Percentiles rank a stretch among this genome's conserved stretches.
phyloP scores from a whole-genome alignment of 2,113 vertebrate species.

The Helogale parvula region DNA sequence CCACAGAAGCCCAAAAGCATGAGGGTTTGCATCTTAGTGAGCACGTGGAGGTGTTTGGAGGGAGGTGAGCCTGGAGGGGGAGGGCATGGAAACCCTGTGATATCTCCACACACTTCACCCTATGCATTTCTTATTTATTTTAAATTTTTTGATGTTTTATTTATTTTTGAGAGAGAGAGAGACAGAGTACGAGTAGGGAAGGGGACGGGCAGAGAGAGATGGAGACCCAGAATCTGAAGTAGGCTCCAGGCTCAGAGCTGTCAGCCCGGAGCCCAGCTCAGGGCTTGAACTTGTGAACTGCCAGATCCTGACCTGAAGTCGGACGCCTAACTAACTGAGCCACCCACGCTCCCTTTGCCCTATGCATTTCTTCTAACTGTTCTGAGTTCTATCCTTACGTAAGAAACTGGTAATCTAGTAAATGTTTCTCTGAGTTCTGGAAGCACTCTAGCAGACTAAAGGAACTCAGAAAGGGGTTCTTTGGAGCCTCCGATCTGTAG shows the following conservation, averaged over 20 bases:
- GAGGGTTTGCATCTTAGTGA: background rate
- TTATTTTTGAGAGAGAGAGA: no score
- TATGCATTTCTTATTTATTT: background rate
- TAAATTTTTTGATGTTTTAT: no score
- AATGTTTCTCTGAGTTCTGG: background rate
- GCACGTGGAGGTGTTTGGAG: background rate
- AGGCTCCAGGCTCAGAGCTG: no score
- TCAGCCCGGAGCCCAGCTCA: no score
- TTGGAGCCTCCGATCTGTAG: background rate
- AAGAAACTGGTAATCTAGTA: background rate
- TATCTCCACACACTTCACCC: background rate
- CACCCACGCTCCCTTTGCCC: background rate
- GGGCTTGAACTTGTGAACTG: no score
- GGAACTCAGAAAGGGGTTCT: background rate
- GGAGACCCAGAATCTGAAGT: no score
- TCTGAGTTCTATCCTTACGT: background rate
- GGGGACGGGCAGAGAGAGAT: no score
- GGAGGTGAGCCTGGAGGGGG: no score
- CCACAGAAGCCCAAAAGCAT: background rate
- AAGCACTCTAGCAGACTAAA: background rate
- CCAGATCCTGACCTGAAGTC: no score
- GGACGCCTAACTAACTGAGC: no score
- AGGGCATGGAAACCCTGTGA: background rate
- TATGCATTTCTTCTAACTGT: background rate
- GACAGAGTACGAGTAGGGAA: no score